These are phyloP conservation scores for Archilochus colubris DNA, from an alignment of 2,113 vertebrate species.

Conservation along the genomic window DNA sequence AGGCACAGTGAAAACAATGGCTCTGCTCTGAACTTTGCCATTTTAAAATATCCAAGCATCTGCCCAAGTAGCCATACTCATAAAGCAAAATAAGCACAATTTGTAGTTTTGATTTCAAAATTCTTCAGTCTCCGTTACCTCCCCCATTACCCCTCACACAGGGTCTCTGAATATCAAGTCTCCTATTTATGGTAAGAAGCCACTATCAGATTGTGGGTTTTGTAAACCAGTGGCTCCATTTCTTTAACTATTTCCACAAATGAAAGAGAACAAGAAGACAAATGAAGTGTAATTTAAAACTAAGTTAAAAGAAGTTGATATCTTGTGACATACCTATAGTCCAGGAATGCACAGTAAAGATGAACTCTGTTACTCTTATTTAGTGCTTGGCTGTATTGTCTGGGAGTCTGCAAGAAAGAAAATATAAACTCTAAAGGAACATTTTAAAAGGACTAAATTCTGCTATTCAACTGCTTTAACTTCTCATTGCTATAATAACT, in stretches of 20 bases:
- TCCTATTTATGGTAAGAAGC: neutral
- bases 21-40: constrained; percentile 7
- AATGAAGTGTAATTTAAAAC: neutral
- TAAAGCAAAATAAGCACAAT: neutral
- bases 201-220: neutral
- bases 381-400: constrained; percentile 79
- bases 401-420: constrained; percentile 79
- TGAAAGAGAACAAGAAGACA: neutral
- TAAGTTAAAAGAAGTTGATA: neutral
- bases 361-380: constrained; percentile 86
- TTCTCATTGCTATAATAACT: neutral
- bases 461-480: neutral
- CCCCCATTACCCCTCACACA: neutral
- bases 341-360: constrained; percentile 93
- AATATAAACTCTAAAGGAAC: neutral
- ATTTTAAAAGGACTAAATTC: neutral
- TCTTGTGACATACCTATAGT: constrained; percentile 85
- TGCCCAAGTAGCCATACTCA: neutral
- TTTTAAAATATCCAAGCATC: neutral
- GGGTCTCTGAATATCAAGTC: neutral
- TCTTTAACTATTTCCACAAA: neutral
- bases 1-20: neutral
- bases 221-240: neutral
- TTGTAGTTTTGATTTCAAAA: neutral
- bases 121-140: neutral